These are phyloP conservation scores for Gallinago solitaria DNA, from an alignment of 2,797 vertebrate genomes.

Conservation along the genomic window DNA sequence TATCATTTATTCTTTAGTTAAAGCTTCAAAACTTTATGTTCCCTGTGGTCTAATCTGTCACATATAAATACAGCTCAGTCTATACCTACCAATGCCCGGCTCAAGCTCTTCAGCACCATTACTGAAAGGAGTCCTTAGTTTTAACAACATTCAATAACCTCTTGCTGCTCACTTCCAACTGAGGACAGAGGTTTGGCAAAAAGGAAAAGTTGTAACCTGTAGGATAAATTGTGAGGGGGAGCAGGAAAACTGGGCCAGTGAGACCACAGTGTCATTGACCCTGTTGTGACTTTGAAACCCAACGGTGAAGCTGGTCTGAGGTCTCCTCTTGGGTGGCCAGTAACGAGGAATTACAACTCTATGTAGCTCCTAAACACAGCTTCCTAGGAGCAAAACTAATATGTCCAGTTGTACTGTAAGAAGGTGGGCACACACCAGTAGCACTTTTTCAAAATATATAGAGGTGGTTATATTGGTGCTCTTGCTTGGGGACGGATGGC, in stretches of 20 bases:
- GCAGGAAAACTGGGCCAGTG: neutral
- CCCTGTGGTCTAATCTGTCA: neutral
- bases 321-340: neutral
- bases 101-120: neutral
- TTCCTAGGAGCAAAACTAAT: neutral
- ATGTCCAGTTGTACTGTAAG: neutral
- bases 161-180: neutral
- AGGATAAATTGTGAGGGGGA: neutral
- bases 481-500: slow-evolving; percentile 53
- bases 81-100: neutral
- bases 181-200: neutral
- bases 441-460: neutral
- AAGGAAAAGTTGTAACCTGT: neutral
- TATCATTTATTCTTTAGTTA: neutral
- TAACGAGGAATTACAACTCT: neutral
- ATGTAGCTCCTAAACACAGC: neutral
- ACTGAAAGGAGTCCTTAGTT: neutral
- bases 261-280: neutral
- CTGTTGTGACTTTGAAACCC: neutral
- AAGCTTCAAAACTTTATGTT: neutral
- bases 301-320: neutral
- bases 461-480: neutral
- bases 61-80: neutral
- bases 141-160: slow-evolving; percentile 15
- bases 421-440: neutral